A percentile compares a stretch with the other conserved stretches of the same genome.
phyloP scores from a whole-genome alignment of 2,113 vertebrate genomes.

The Cheirogaleus medius region DNA sequence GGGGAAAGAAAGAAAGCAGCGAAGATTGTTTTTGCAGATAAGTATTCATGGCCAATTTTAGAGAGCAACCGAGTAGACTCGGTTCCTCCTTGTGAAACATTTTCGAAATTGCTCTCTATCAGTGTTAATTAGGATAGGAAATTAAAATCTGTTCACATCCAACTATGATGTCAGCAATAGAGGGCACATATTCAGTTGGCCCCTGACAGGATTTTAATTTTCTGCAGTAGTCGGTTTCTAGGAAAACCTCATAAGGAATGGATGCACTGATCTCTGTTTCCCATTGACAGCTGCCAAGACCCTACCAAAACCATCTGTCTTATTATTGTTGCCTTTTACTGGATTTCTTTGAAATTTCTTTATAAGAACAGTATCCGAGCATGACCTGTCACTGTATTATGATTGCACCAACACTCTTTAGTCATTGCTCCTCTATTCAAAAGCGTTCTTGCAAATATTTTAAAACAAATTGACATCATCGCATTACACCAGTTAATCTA shows the following conservation, averaged over 20 bases:
- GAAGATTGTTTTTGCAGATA: neutral
- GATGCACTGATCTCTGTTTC: conserved; percentile 65
- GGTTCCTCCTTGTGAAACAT: conserved; percentile 31
- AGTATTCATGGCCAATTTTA: neutral
- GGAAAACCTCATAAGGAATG: conserved; percentile 64
- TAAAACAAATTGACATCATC: conserved; percentile 84
- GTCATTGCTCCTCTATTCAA: conserved; percentile 82
- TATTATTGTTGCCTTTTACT: conserved; percentile 72
- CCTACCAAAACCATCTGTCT: conserved; percentile 78
- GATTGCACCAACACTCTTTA: conserved; percentile 75
- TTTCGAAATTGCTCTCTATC: conserved; percentile 55
- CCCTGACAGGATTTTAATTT: conserved; percentile 72
- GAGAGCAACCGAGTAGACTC: neutral
- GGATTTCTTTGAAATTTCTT: conserved; percentile 77
- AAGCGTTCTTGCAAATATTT: conserved; percentile 84
- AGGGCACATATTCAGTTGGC: conserved; percentile 61
- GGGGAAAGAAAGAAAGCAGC: neutral
- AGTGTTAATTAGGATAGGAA: conserved; percentile 69
- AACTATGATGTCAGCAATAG: conserved; percentile 13
- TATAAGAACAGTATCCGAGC: conserved; percentile 66
- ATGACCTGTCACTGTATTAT: conserved; percentile 70
- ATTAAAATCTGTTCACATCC: conserved; percentile 68
- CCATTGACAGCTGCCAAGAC: conserved; percentile 79
- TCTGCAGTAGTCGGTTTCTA: conserved; percentile 62
- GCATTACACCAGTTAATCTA: conserved; percentile 79